These are phyloP conservation scores for Anableps anableps DNA, from an alignment of 2,797 vertebrate genomes.

Conservation along the genomic window DNA sequence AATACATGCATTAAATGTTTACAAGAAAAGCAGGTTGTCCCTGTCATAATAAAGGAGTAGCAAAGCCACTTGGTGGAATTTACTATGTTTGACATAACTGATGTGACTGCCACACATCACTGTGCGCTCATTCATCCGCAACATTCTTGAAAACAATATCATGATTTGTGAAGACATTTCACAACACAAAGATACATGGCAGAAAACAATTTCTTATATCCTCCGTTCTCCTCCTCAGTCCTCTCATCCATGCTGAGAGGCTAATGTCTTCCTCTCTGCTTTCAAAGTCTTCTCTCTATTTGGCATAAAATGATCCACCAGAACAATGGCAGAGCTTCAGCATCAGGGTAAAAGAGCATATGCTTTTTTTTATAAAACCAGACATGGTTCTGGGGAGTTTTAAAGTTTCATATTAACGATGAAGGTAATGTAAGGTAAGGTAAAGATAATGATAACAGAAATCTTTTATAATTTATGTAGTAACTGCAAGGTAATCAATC, in stretches of 20 bases:
- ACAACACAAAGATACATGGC: slow-evolving; percentile 40
- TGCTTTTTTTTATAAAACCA: slow-evolving; percentile 38
- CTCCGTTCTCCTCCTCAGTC: slow-evolving; percentile 47
- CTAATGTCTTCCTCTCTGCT: slow-evolving; percentile 63
- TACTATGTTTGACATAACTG: slow-evolving; percentile 32
- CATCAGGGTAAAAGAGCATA: slow-evolving; percentile 41
- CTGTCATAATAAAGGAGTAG: slow-evolving; percentile 21
- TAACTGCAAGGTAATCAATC: not conserved
- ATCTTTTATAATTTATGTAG: not conserved
- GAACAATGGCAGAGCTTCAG: slow-evolving; percentile 57
- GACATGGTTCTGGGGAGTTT: slow-evolving; percentile 16
- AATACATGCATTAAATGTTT: slow-evolving; percentile 1
- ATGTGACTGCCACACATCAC: slow-evolving; percentile 25
- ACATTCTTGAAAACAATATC: slow-evolving; percentile 36
- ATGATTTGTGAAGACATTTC: slow-evolving; percentile 42
- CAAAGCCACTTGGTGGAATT: slow-evolving; percentile 24
- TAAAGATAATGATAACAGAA: too few relatives aligned
- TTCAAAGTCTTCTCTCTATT: slow-evolving; percentile 57
- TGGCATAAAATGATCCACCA: slow-evolving; percentile 57
- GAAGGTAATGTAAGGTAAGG: too few relatives aligned
- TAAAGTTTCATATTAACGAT: slow-evolving; percentile 9
- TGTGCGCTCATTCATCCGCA: slow-evolving; percentile 24
- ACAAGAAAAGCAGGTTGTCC: slow-evolving; percentile 17
- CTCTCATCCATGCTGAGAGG: slow-evolving; percentile 65
- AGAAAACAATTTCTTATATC: slow-evolving; percentile 43